Evolutionary conservation across 1,140 invertebrate genomes (phyloP).

Genomic region (Pissodes strobi): DNA sequence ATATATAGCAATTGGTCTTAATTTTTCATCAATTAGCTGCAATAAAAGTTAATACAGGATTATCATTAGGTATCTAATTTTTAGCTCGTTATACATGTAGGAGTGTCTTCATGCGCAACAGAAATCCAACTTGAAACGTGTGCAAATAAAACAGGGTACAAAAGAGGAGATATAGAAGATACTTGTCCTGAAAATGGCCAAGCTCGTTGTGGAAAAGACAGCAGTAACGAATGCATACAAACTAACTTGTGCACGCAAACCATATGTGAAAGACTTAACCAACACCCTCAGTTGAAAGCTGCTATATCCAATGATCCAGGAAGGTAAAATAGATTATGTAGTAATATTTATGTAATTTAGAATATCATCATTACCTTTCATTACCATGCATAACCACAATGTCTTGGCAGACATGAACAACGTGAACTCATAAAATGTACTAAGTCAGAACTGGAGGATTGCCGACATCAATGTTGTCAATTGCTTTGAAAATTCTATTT

Average conservation of each 20-base stretch:
- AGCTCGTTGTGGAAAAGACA: slow-evolving; percentile 51
- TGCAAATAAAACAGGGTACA: slow-evolving; percentile 64
- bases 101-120: slow-evolving; percentile 62
- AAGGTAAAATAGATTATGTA: slow-evolving; percentile 44
- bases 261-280: slow-evolving; percentile 57
- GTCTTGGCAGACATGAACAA: too few species aligned
- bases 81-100: slow-evolving; percentile 69
- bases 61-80: slow-evolving; percentile 1
- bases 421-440: too few species aligned
- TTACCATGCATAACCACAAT: too few species aligned
- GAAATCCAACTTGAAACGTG: slow-evolving; percentile 63
- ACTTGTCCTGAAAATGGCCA: slow-evolving; percentile 54
- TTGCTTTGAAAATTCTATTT: too few species aligned
- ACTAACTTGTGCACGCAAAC: slow-evolving; percentile 55
- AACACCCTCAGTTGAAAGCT: slow-evolving; percentile 43
- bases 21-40: too few species aligned
- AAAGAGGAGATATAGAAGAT: slow-evolving; percentile 52
- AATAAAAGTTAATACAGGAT: too few species aligned
- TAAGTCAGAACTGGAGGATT: too few species aligned
- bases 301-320: slow-evolving; percentile 58
- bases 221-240: slow-evolving; percentile 54
- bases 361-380: too few species aligned
- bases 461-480: too few species aligned
- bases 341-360: too few species aligned
- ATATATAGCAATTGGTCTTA: too few species aligned